Evolutionary conservation across 1,140 invertebrate species (phyloP).

Genomic region (Drosophila murphyi): DNA sequence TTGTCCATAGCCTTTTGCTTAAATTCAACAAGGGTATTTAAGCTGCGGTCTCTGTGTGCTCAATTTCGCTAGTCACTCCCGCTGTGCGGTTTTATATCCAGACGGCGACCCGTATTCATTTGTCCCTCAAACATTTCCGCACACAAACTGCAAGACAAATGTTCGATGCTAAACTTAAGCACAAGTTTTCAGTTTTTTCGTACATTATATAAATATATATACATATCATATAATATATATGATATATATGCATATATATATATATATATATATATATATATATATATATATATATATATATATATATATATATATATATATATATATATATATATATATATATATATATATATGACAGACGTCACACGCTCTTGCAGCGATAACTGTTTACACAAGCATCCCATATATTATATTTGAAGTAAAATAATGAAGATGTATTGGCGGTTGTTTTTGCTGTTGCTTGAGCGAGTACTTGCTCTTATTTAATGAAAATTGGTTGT

Average conservation of each 20-base stretch:
- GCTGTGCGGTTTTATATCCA: constrained; percentile 28
- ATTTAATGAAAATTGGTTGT: constrained; percentile 71
- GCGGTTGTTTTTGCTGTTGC: constrained; percentile 50
- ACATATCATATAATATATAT: too few relatives aligned
- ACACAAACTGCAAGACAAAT: constrained; percentile 52
- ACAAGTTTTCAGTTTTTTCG: constrained; percentile 57
- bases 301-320: too few relatives aligned
- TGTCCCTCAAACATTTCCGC: constrained; percentile 51
- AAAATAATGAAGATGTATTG: constrained; percentile 78
- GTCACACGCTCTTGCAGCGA: constrained; percentile 5
- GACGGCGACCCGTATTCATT: constrained; percentile 24
- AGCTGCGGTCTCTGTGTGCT: neutral
- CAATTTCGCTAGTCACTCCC: neutral
- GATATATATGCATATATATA: too few relatives aligned
- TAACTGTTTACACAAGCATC: constrained; percentile 70
- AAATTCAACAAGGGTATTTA: neutral
- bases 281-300: too few relatives aligned
- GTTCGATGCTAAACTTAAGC: constrained; percentile 55
- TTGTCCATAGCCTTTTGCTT: too few relatives aligned
- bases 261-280: neutral
- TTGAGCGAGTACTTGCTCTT: constrained; percentile 35
- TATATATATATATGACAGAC: neutral
- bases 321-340: too few relatives aligned
- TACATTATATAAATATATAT: too few relatives aligned
- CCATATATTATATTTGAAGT: constrained; percentile 68